These are phyloP conservation scores for Epistrophella euchroma DNA, from an alignment of 2,888 invertebrate genomes.

Conservation along the genomic window DNA sequence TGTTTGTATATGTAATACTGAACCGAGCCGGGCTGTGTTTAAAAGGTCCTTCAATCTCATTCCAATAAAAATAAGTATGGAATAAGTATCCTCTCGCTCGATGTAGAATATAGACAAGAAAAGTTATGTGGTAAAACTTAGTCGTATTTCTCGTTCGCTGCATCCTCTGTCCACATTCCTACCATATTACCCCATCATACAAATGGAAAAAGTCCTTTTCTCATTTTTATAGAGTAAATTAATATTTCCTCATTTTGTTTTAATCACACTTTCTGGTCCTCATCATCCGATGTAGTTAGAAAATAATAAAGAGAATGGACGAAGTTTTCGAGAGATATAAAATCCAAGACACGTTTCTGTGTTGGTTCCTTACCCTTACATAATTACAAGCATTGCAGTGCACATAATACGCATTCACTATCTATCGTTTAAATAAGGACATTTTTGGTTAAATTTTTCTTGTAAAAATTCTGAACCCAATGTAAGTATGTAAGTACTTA, in stretches of 20 bases:
- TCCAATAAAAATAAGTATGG: slow-evolving; percentile 58
- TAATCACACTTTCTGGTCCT: slow-evolving; percentile 67
- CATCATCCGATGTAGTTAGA: slow-evolving; percentile 16
- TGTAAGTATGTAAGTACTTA: neutral
- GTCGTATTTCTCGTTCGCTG: slow-evolving; percentile 3
- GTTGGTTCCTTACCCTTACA: slow-evolving; percentile 5
- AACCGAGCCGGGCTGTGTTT: neutral
- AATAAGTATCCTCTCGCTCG: slow-evolving; percentile 51
- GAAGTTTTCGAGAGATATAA: slow-evolving; percentile 54
- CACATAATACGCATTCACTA: neutral
- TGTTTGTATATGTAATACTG: neutral
- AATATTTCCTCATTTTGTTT: slow-evolving; percentile 72
- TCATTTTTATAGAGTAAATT: slow-evolving; percentile 67
- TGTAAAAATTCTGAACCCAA: neutral
- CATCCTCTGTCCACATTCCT: neutral
- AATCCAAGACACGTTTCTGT: slow-evolving; percentile 15
- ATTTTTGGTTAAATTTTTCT: no score
- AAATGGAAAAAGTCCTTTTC: slow-evolving; percentile 7
- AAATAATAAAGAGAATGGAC: slow-evolving; percentile 38
- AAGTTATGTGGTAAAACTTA: slow-evolving; percentile 63
- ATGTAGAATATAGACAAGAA: slow-evolving; percentile 46
- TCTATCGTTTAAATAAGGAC: neutral
- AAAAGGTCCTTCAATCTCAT: slow-evolving; percentile 16
- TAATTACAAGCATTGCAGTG: neutral
- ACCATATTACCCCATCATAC: no score